Evolutionary conservation across 2,797 vertebrate species (phyloP).

Genomic region (Forpus xanthops): DNA sequence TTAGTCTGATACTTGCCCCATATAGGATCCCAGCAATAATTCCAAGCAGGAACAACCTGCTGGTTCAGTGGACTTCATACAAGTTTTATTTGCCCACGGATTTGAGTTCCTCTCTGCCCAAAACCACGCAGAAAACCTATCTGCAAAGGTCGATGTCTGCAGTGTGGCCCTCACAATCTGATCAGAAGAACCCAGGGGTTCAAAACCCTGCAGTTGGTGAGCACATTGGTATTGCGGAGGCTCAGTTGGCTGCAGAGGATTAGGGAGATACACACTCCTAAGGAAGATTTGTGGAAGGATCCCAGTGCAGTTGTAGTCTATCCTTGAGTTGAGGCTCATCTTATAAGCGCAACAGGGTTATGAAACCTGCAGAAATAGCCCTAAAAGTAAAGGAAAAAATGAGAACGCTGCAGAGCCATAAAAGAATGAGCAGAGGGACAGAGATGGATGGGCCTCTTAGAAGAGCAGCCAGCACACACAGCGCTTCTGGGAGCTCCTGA

Average conservation of each 20-base stretch:
- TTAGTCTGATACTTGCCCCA: background rate
- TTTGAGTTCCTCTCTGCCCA: background rate
- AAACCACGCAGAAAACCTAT: background rate
- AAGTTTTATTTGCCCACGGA: background rate
- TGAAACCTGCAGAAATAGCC: slow-evolving; percentile 38
- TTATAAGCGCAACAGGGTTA: slow-evolving; percentile 35
- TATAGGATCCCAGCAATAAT: background rate
- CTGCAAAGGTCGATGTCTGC: background rate
- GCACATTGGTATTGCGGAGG: background rate
- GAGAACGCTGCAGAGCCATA: background rate
- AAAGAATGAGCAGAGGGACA: slow-evolving; percentile 28
- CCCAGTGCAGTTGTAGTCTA: background rate
- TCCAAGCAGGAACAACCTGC: background rate
- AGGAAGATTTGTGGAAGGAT: slow-evolving; percentile 33
- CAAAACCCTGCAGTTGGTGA: background rate
- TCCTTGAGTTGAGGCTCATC: too few relatives aligned
- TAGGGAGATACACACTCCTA: background rate
- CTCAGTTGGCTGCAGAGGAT: background rate
- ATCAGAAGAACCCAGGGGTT: background rate
- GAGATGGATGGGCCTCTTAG: slow-evolving; percentile 56
- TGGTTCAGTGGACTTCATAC: background rate
- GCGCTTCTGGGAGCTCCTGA: slow-evolving; percentile 42
- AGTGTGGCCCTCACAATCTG: background rate
- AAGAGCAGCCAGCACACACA: slow-evolving; percentile 21
- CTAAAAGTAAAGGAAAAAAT: slow-evolving; percentile 48